Percentiles rank a stretch among this genome's conserved stretches.
Conservation (phyloP, 2,888 invertebrate genomes). For the Rosalia funebris region DNA sequence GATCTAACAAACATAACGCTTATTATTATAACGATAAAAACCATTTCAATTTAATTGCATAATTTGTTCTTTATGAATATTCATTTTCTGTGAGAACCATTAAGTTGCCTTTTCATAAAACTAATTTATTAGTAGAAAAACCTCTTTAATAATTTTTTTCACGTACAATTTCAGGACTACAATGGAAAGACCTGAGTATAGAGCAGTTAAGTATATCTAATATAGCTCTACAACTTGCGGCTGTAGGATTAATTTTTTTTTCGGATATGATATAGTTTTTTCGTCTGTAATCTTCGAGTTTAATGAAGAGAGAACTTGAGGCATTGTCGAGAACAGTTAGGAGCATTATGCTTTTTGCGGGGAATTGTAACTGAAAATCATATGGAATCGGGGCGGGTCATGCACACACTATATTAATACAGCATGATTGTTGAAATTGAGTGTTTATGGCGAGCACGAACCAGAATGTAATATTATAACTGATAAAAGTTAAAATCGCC, state of each 20-base stretch:
- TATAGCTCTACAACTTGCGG: neutral
- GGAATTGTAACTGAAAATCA: neutral
- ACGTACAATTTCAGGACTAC: neutral
- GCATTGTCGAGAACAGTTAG: neutral
- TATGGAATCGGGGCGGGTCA: neutral
- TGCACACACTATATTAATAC: neutral
- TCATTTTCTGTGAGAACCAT: neutral
- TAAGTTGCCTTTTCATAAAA: slow-evolving; percentile 1
- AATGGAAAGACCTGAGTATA: neutral
- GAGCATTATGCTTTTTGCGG: neutral
- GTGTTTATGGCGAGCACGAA: too few relatives aligned
- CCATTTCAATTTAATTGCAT: slow-evolving; percentile 5
- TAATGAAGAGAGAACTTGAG: neutral
- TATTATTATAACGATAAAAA: slow-evolving; percentile 1
- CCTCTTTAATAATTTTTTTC: slow-evolving; percentile 2
- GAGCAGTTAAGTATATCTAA: neutral
- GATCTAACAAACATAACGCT: neutral
- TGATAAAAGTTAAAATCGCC: too few relatives aligned
- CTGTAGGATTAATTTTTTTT: neutral
- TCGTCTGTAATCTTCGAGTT: neutral
- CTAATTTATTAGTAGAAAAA: slow-evolving; percentile 15
- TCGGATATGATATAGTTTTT: neutral
- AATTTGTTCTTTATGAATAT: slow-evolving; percentile 8
- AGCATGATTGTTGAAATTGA: too few relatives aligned
- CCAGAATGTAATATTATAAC: too few relatives aligned